phyloP scores from a whole-genome alignment of 2,797 vertebrate genomes.

The Pterois miles region DNA sequence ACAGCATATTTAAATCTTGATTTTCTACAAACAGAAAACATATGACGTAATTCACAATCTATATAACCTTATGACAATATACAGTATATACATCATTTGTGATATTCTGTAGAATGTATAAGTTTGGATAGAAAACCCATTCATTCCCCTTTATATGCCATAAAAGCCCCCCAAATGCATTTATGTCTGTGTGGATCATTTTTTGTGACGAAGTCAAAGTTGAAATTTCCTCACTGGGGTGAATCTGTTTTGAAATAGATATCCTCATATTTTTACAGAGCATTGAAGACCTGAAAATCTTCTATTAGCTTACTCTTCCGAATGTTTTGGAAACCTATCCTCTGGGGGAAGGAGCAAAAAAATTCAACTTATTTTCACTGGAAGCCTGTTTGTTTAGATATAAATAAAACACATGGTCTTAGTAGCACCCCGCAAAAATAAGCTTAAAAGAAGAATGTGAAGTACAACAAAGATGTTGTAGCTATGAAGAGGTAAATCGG shows the following conservation, averaged over 20 bases:
- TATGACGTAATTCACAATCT: background rate
- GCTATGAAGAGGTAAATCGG: fast-evolving
- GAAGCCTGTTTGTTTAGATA: background rate
- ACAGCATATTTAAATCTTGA: background rate
- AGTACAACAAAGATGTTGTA: background rate
- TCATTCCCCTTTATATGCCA: background rate
- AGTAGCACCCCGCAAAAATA: background rate
- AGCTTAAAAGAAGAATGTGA: background rate
- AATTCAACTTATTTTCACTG: background rate
- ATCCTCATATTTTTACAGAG: background rate
- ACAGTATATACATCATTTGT: background rate
- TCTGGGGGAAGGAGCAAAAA: background rate
- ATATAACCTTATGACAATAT: background rate
- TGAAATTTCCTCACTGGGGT: background rate
- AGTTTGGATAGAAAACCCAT: background rate
- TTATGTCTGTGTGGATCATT: background rate
- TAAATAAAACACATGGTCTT: background rate
- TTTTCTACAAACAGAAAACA: background rate
- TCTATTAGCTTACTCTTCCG: too few relatives aligned
- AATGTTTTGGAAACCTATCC: background rate
- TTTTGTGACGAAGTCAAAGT: background rate
- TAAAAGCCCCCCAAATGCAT: background rate
- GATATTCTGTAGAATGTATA: background rate
- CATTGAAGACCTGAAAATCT: too few relatives aligned
- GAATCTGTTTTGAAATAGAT: background rate